These are phyloP conservation scores for Malachius bipustulatus DNA, from an alignment of 2,888 invertebrate genomes.

Conservation along the genomic window DNA sequence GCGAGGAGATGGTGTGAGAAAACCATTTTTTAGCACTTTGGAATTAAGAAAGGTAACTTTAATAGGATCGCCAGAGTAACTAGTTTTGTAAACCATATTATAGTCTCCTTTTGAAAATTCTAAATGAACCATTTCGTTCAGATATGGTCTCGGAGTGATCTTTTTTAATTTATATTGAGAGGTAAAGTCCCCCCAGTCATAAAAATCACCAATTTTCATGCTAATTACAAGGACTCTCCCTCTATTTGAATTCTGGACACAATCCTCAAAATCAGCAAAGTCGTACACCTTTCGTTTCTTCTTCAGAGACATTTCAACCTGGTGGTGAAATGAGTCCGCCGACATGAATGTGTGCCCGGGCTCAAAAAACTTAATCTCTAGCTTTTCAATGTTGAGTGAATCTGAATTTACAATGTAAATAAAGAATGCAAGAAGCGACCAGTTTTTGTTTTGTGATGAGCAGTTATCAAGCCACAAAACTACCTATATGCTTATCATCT, in stretches of 20 bases:
- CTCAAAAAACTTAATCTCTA: slow-evolving; percentile 21
- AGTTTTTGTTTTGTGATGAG: too few relatives aligned
- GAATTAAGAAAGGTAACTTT: not conserved
- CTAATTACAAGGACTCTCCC: slow-evolving; percentile 13
- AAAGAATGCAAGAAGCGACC: slow-evolving; percentile 15
- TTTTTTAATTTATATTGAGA: slow-evolving; percentile 18
- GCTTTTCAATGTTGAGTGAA: slow-evolving; percentile 5
- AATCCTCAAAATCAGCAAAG: slow-evolving; percentile 18
- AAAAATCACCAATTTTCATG: slow-evolving; percentile 20
- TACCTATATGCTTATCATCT: slow-evolving; percentile 15
- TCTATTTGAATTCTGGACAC: slow-evolving; percentile 16
- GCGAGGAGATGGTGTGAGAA: too few relatives aligned
- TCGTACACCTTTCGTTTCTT: slow-evolving; percentile 19
- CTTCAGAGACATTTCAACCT: slow-evolving; percentile 23
- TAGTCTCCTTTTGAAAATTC: too few relatives aligned
- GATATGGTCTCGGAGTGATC: slow-evolving; percentile 13
- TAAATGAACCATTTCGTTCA: slow-evolving; percentile 14
- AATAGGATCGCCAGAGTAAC: not conserved
- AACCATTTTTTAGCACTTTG: not conserved
- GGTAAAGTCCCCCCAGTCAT: slow-evolving; percentile 18
- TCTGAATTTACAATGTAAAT: slow-evolving; percentile 14
- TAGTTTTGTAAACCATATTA: too few relatives aligned
- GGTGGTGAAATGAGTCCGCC: slow-evolving; percentile 28
- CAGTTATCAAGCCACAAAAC: slow-evolving; percentile 15
- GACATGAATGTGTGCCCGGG: too few relatives aligned